Conservation (phyloP, 2,113 vertebrate species). For the Pardalotus punctatus region DNA sequence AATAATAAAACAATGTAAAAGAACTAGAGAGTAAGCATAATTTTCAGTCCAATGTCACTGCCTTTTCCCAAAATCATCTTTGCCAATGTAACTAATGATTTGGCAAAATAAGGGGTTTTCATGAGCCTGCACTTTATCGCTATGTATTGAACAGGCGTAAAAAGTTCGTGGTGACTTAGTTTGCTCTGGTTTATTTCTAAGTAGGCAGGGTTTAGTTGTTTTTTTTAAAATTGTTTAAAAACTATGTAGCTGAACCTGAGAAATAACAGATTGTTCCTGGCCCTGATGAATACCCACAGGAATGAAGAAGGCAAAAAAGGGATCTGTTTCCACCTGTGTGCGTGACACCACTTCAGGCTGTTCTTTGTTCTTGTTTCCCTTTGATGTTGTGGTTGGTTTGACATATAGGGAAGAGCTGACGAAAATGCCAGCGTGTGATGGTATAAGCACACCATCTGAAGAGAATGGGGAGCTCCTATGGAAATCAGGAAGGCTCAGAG, state of each 20-base stretch:
- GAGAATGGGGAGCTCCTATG: neutral
- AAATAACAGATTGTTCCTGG: conserved; percentile 1
- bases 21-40: neutral
- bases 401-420: neutral
- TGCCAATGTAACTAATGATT: conserved; percentile 10
- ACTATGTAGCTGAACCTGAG: neutral
- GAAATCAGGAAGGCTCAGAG: neutral
- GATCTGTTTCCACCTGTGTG: neutral
- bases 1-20: neutral
- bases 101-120: conserved; percentile 8
- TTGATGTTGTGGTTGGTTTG: conserved; percentile 28
- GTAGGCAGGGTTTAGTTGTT: neutral
- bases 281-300: neutral
- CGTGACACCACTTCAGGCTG: conserved; percentile 6
- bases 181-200: neutral
- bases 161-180: neutral
- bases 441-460: neutral
- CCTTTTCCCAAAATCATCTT: neutral
- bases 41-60: neutral
- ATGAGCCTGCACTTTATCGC: neutral
- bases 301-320: neutral
- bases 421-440: neutral
- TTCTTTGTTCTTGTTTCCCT: neutral
- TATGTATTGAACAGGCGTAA: neutral
- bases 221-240: neutral